phyloP scores from a whole-genome alignment of 2,888 invertebrate species.

The Diabrotica balteata region DNA sequence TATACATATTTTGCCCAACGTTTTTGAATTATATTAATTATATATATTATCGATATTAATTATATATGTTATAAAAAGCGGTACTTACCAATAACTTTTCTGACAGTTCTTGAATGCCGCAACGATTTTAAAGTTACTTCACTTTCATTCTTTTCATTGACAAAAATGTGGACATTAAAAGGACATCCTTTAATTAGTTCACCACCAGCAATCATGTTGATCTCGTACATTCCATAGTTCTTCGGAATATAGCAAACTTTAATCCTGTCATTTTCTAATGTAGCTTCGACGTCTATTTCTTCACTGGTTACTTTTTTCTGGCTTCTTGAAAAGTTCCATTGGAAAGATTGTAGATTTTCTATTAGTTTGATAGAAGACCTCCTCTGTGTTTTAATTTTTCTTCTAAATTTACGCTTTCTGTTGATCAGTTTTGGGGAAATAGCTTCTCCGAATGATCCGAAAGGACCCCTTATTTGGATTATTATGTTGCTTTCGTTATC shows the following conservation, averaged over 20 bases:
- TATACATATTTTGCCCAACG: too few relatives aligned
- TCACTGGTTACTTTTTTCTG: conserved; percentile 35
- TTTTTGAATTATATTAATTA: too few relatives aligned
- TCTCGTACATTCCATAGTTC: conserved; percentile 65
- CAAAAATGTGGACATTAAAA: conserved; percentile 61
- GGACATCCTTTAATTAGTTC: conserved; percentile 68
- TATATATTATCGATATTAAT: too few relatives aligned
- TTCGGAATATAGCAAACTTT: conserved; percentile 64
- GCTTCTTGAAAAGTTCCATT: conserved; percentile 28
- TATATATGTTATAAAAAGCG: too few relatives aligned
- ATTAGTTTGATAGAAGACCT: conserved; percentile 13
- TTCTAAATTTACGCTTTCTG: conserved; percentile 12
- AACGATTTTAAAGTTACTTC: conserved; percentile 12
- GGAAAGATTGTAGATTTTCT: conserved; percentile 18
- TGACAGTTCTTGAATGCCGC: neutral
- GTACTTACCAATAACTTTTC: neutral
- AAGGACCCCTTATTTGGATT: conserved; percentile 55
- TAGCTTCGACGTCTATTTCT: conserved; percentile 64
- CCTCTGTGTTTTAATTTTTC: conserved; percentile 2
- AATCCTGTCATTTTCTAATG: conserved; percentile 61
- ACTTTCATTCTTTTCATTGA: conserved; percentile 43
- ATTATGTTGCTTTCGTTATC: conserved; percentile 44
- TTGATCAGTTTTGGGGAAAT: conserved; percentile 41
- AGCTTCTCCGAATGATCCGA: conserved; percentile 49
- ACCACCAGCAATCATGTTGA: conserved; percentile 66